These are phyloP conservation scores for Entomobrya proxima DNA, from an alignment of 2,888 invertebrate species.

Conservation along the genomic window DNA sequence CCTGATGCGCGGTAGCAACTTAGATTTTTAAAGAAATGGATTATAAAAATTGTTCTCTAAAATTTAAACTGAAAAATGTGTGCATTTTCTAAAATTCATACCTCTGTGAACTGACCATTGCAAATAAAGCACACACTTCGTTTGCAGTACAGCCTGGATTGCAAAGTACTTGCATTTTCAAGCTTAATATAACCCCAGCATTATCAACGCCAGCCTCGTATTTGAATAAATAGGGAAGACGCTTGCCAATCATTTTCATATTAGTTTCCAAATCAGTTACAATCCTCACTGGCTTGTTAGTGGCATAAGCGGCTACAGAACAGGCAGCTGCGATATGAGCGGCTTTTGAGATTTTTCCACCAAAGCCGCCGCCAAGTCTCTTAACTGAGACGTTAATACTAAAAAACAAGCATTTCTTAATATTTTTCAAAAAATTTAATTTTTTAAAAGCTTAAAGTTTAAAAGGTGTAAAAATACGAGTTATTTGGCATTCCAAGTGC, in stretches of 20 bases:
- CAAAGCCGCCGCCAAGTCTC: slow-evolving; percentile 89
- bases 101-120: slow-evolving; percentile 54
- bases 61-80: neutral
- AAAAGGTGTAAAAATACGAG: slow-evolving; percentile 78
- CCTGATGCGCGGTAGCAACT: slow-evolving; percentile 75
- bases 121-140: slow-evolving; percentile 71
- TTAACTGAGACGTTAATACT: slow-evolving; percentile 85
- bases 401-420: no score
- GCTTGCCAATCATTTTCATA: slow-evolving; percentile 84
- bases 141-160: slow-evolving; percentile 76
- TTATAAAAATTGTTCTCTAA: neutral
- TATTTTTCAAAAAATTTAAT: no score
- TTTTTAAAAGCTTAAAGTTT: neutral
- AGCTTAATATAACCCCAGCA: slow-evolving; percentile 76
- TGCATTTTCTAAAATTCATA: neutral
- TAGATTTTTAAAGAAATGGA: no score
- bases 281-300: slow-evolving; percentile 85
- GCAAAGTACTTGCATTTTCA: slow-evolving; percentile 76
- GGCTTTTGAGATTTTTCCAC: slow-evolving; percentile 85
- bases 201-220: slow-evolving; percentile 81
- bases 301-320: slow-evolving; percentile 83
- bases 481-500: slow-evolving; percentile 81
- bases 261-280: slow-evolving; percentile 85
- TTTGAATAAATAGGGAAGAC: slow-evolving; percentile 81
- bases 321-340: slow-evolving; percentile 79